Evolutionary conservation across 2,797 vertebrate genomes (phyloP), one percentile per base, ranked within the genome.

Genomic region (Artibeus jamaicensis): DNA sequence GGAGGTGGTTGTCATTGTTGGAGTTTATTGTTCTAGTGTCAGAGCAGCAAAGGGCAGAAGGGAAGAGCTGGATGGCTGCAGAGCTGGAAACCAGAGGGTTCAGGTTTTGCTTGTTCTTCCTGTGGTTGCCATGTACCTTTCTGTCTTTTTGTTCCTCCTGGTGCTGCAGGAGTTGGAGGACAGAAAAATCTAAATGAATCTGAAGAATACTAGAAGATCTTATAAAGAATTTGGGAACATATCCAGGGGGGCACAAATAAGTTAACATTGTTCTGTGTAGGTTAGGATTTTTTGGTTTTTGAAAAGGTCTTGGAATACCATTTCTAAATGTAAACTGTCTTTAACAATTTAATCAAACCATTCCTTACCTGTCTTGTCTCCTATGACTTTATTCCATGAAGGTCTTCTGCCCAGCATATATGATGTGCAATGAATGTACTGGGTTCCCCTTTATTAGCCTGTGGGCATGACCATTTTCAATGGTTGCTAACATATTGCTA

Each of bases 311-410:
- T 91, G 65, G 85, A 77, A 94, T 89, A 55, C 3, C 46, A 65
- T 78, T 96, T 93, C n/a, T 86, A 94, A 83, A 91, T 70, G 15
- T 88, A 73, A 95, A 57, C 10, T 50, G 10, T 84, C 29, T 71
- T 22, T 3, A 79, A 71, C 11, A 71, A 18, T 18, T 91, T 86
- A 53, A 76, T 59, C 48, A 76, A 78, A 57, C 10, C 15, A 3
- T 21, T 12, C 32, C 11, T 62, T 26, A 62, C 71, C 37, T 44
- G 12, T 11, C 15, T 9, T 2, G 21, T 71, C 37, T 68, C 24
- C 48, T 37, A 37, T 46, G 46, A 55, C 65, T 81, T 14, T 1
- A 19, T 29, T 76, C 18, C 8, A 3, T 29, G 62, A 18, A 85
- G 16, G 1, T 18, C 53, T 93, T 78, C 57, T 91, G 39, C 73